Percentiles rank a stretch among this genome's conserved stretches.
phyloP scores from a whole-genome alignment of 2,797 vertebrate species.

The Betta splendens region DNA sequence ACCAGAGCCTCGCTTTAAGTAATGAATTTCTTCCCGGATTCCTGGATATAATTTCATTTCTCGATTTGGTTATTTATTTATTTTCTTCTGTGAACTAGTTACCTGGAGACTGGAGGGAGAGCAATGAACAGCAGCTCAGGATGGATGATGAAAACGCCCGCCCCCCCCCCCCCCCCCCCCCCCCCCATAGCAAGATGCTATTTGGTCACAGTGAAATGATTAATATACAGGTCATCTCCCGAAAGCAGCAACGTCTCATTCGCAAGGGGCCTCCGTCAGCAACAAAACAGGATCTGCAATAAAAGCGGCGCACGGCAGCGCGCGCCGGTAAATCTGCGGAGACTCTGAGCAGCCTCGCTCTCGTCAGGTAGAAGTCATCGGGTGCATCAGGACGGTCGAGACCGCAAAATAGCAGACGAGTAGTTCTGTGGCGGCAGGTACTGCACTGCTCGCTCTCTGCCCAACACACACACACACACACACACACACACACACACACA shows the following conservation, averaged over 20 bases:
- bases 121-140: slow-evolving; percentile 49
- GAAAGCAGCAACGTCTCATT: slow-evolving; percentile 80
- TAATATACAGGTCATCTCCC: slow-evolving; percentile 82
- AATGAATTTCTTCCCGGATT: slow-evolving; percentile 26
- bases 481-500: not conserved
- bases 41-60: slow-evolving; percentile 31
- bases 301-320: slow-evolving; percentile 78
- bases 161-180: slow-evolving; percentile 56
- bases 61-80: slow-evolving; percentile 24
- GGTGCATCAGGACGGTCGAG: slow-evolving; percentile 63
- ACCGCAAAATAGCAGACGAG: slow-evolving; percentile 43
- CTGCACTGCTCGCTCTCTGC: slow-evolving; percentile 11
- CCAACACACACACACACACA: slow-evolving; percentile 1
- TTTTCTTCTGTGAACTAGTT: slow-evolving; percentile 48
- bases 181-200: slow-evolving; percentile 62
- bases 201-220: slow-evolving; percentile 80
- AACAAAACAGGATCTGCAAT: slow-evolving; percentile 79
- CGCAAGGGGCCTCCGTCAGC: slow-evolving; percentile 80
- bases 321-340: slow-evolving; percentile 78
- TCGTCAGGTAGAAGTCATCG: slow-evolving; percentile 72
- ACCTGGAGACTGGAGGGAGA: slow-evolving; percentile 41
- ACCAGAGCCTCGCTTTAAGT: slow-evolving; percentile 36
- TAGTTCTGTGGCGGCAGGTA: slow-evolving; percentile 56
- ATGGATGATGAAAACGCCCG: slow-evolving; percentile 71
- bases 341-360: slow-evolving; percentile 63